Conservation (phyloP, 2,113 vertebrate genomes). For the Nothobranchius kuhntae region DNA sequence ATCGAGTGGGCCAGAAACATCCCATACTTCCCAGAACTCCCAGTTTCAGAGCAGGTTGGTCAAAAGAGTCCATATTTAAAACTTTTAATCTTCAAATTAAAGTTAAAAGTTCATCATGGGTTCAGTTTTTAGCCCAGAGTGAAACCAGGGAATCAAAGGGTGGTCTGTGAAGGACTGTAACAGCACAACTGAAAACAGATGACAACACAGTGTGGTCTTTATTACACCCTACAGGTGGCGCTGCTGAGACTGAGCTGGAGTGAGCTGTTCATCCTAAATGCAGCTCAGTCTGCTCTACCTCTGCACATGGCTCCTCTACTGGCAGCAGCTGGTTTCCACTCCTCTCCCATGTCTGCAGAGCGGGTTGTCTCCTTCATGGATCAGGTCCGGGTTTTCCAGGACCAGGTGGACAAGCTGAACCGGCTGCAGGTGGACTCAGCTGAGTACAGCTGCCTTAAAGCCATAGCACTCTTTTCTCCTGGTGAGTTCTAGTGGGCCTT, state of each 20-base stretch:
- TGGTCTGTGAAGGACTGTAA: too few species aligned
- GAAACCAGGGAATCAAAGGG: too few species aligned
- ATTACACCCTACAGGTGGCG: slow-evolving; percentile 76
- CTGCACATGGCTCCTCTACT: slow-evolving; percentile 93
- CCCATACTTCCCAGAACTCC: slow-evolving; percentile 92
- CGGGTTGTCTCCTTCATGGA: slow-evolving; percentile 98
- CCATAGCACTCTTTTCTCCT: slow-evolving; percentile 94
- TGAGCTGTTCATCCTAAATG: slow-evolving; percentile 97
- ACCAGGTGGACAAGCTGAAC: slow-evolving; percentile 96
- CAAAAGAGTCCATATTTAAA: too few species aligned
- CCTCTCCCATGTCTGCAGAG: slow-evolving; percentile 93
- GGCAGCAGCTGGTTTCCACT: slow-evolving; percentile 93
- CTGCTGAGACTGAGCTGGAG: slow-evolving; percentile 95
- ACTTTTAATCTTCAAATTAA: too few species aligned
- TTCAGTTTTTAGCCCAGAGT: too few species aligned
- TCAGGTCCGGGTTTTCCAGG: slow-evolving; percentile 95
- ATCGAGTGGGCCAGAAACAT: slow-evolving; percentile 96
- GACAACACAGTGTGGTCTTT: too few species aligned
- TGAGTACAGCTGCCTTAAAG: slow-evolving; percentile 97
- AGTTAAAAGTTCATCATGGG: too few species aligned
- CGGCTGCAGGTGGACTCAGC: slow-evolving; percentile 93
- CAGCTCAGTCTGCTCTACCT: slow-evolving; percentile 93
- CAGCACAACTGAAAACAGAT: too few species aligned
- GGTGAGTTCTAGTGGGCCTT: slow-evolving; percentile 73
- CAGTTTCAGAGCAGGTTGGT: slow-evolving; percentile 87